Evolutionary conservation across 2,797 vertebrate species (phyloP).

Genomic region (Cygnus olor): DNA sequence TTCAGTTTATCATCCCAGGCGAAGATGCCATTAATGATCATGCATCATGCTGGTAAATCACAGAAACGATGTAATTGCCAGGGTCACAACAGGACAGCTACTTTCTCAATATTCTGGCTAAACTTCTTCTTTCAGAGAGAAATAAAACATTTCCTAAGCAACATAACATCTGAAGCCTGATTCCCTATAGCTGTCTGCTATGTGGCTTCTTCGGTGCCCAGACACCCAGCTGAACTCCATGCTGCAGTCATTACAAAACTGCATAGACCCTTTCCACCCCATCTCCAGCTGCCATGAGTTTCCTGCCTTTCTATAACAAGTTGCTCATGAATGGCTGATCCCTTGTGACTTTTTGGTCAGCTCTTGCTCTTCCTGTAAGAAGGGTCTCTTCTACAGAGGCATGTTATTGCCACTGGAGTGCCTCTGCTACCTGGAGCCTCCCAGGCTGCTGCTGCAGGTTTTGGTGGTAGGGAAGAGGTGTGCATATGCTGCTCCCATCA

Average conservation of each 20-base stretch:
- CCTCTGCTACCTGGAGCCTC: neutral
- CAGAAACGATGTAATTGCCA: neutral
- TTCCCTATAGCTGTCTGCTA: neutral
- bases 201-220: neutral
- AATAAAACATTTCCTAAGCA: neutral
- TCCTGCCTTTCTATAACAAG: neutral
- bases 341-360: neutral
- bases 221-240: neutral
- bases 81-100: neutral
- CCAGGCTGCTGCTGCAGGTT: neutral
- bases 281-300: neutral
- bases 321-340: neutral
- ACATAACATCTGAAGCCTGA: neutral
- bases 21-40: neutral
- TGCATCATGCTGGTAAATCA: neutral
- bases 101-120: neutral
- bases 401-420: neutral
- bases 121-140: neutral
- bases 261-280: neutral
- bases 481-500: neutral
- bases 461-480: accelerated
- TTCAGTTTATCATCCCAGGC: neutral
- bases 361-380: neutral
- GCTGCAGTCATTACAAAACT: neutral
- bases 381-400: neutral